A percentile compares a stretch with the other conserved stretches of the same genome.
Evolutionary conservation across 2,888 invertebrate genomes (phyloP).

Genomic region (Phanerotoma sp.): DNA sequence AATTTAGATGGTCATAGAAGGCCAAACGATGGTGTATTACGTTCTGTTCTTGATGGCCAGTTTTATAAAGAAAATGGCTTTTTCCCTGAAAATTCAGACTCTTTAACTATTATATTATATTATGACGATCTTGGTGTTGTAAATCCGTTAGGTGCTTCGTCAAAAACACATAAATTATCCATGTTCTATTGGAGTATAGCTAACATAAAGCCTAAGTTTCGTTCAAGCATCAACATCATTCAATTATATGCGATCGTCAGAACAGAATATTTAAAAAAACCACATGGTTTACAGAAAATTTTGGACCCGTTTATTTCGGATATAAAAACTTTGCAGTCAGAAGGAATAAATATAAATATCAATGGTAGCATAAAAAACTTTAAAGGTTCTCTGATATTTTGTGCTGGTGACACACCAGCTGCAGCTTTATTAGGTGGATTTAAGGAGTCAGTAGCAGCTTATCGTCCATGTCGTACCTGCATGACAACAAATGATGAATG

Average conservation of each 20-base stretch:
- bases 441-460: conserved; percentile 33
- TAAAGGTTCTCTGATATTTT: conserved; percentile 33
- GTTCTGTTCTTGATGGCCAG: too few relatives aligned
- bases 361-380: conserved; percentile 18
- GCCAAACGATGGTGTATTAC: too few relatives aligned
- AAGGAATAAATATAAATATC: not conserved
- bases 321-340: conserved; percentile 26
- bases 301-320: conserved; percentile 30
- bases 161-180: too few relatives aligned
- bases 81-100: too few relatives aligned
- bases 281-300: conserved; percentile 22
- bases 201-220: conserved; percentile 31
- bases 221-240: conserved; percentile 25
- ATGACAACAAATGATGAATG: conserved; percentile 10
- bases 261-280: conserved; percentile 25
- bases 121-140: too few relatives aligned
- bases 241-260: conserved; percentile 32
- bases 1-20: too few relatives aligned
- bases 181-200: conserved; percentile 31
- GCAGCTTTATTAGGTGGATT: conserved; percentile 34
- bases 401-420: conserved; percentile 32
- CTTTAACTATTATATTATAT: too few relatives aligned
- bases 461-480: conserved; percentile 33
- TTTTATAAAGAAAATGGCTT: too few relatives aligned
- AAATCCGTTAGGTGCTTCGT: too few relatives aligned